Evolutionary conservation across 1,140 invertebrate genomes (phyloP).

Genomic region (Eubasilissa regina): DNA sequence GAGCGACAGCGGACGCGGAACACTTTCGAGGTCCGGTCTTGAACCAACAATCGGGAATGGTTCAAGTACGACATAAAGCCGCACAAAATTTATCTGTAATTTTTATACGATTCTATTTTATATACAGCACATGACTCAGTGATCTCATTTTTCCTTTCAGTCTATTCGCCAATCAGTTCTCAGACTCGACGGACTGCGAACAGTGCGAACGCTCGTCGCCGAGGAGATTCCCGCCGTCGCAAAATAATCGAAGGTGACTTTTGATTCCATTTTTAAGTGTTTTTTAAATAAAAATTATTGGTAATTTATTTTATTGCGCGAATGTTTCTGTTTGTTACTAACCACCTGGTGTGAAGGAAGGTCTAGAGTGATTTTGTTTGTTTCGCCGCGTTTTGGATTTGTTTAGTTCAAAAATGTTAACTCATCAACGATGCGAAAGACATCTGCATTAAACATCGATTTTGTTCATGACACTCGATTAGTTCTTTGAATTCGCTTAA

Average conservation of each 20-base stretch:
- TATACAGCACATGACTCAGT: conserved; percentile 11
- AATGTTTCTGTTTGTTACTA: no score
- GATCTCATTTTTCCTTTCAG: conserved; percentile 29
- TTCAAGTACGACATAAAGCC: neutral
- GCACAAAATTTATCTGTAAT: conserved; percentile 1
- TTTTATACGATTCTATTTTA: conserved; percentile 2
- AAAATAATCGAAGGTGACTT: neutral
- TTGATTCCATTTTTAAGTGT: neutral
- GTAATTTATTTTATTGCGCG: no score
- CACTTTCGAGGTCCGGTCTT: neutral
- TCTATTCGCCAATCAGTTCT: conserved; percentile 48
- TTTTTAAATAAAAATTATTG: neutral
- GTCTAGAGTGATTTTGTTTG: no score
- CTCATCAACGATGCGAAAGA: no score
- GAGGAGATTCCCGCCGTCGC: conserved; percentile 7
- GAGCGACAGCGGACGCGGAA: neutral
- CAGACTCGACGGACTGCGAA: conserved; percentile 48
- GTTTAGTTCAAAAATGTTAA: no score
- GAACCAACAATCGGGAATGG: neutral
- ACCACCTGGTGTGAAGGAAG: no score
- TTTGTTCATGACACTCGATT: no score
- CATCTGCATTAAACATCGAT: no score
- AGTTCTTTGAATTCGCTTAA: no score
- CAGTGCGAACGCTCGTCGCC: conserved; percentile 31
- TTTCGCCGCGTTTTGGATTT: no score